A percentile compares a stretch with the other conserved stretches of the same genome.
Conservation (phyloP, 1,140 invertebrate species). For the Listronotus bonariensis region DNA sequence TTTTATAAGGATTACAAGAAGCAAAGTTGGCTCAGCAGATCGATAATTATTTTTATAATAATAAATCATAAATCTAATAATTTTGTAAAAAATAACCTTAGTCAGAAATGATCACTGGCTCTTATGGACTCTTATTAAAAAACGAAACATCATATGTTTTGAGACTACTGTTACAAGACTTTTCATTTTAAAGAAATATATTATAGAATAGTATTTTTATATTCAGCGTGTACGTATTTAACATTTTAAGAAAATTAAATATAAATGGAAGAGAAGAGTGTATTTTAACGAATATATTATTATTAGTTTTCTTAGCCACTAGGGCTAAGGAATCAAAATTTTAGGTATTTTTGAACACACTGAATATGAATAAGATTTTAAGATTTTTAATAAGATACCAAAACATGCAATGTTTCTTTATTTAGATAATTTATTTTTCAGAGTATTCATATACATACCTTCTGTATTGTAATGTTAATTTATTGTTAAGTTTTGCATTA, state of each 20-base stretch:
- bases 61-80: not conserved
- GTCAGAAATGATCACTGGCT: not conserved
- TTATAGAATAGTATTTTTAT: constrained; percentile 19
- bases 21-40: too few species aligned
- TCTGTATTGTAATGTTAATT: constrained; percentile 39
- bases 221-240: constrained; percentile 5
- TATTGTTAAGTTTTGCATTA: constrained; percentile 39
- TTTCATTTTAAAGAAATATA: constrained; percentile 6
- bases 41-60: too few species aligned
- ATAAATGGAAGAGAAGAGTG: too few species aligned
- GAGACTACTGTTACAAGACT: constrained; percentile 12
- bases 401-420: constrained; percentile 28
- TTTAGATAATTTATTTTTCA: constrained; percentile 50
- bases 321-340: not conserved
- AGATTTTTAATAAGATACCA: constrained; percentile 14
- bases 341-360: not conserved
- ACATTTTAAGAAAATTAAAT: not conserved
- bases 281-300: not conserved
- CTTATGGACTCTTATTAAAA: too few species aligned
- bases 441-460: constrained; percentile 51
- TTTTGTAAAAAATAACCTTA: not conserved
- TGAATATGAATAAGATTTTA: constrained; percentile 13
- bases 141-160: constrained; percentile 15
- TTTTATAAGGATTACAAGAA: too few species aligned
- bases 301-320: not conserved